Evolutionary conservation across 2,797 vertebrate species (phyloP).

Genomic region (Microchirus variegatus): DNA sequence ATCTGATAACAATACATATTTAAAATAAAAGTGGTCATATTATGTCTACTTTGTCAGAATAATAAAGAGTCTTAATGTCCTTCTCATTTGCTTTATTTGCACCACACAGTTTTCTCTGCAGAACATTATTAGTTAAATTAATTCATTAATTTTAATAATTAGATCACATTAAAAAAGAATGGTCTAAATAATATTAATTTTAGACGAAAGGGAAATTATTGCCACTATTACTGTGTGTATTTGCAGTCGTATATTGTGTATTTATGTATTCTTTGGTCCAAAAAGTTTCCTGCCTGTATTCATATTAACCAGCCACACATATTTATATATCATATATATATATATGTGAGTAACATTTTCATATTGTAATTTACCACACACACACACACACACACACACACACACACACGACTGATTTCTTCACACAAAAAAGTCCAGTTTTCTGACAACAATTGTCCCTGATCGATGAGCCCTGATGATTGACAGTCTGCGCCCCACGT

Average conservation of each 20-base stretch:
- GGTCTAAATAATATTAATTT: background rate
- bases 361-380: background rate
- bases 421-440: constrained; percentile 77
- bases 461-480: constrained; percentile 80
- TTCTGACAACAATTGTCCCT: constrained; percentile 82
- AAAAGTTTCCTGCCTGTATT: background rate
- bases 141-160: constrained; percentile 7
- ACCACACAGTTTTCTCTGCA: background rate
- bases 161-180: constrained; percentile 23
- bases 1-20: constrained; percentile 6
- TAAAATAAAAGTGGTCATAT: background rate
- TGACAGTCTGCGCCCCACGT: constrained; percentile 78
- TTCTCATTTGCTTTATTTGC: constrained; percentile 14
- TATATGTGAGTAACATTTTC: too few species aligned
- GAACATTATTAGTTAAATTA: background rate
- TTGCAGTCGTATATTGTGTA: background rate
- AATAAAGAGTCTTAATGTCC: constrained; percentile 27
- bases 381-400: constrained; percentile 16
- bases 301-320: too few species aligned
- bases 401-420: constrained; percentile 77
- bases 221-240: background rate
- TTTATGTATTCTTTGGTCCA: background rate
- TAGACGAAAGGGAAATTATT: constrained; percentile 8
- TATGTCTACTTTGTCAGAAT: constrained; percentile 9
- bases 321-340: too few species aligned